Evolutionary conservation across 92 coral and sea anemone species (phyloP), one percentile per base, ranked within the genome.

Genomic region (Palythoa heliodiscus): DNA sequence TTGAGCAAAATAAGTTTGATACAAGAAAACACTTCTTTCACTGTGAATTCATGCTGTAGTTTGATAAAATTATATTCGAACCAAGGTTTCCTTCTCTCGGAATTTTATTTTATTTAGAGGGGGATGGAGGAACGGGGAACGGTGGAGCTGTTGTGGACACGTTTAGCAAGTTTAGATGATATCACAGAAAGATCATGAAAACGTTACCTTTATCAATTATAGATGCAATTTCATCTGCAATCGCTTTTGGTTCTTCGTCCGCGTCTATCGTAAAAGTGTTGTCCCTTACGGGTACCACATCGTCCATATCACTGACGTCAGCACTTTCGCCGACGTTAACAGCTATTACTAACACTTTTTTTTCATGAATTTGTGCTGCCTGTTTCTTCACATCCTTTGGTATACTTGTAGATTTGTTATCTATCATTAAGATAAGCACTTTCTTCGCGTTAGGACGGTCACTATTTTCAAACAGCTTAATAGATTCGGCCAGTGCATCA

Each of bases 401-500:
- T 61, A 52, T 70, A 43, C 80, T 68, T 3, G 70, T 60, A 54
- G 83, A 52, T 66, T 77, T 87, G 48, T 87, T 78, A 35, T 89
- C 86, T 4, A 83, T 70, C 23, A 89, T 84, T 7, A 89, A 75
- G 11, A 89, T 79, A 35, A 89, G 63, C 0, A 89, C 88, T 47
- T 84, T 85, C 55, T 83, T 70, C 11, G 88, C 83, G 29, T 54
- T n/a, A 0, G 88, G 86, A 23, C 91, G 85, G 22, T 63, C 88
- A 35, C 80, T 78, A 37, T 71, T 52, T 8, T 71, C 88, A 58
- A 89, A 84, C 52, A 89, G n/a, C 16, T 39, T 72, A n/a, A 61
- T 84, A 11, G 91, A 88, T 84, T 89, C 83, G 19, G 35, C 53
- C 67, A 89, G 64, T n/a, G 91, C 88, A 40, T 85, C 71, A 20